A percentile compares a stretch with the other conserved stretches of the same genome.
phyloP scores from a whole-genome alignment of 2,888 invertebrate species.

The Spodoptera littoralis region DNA sequence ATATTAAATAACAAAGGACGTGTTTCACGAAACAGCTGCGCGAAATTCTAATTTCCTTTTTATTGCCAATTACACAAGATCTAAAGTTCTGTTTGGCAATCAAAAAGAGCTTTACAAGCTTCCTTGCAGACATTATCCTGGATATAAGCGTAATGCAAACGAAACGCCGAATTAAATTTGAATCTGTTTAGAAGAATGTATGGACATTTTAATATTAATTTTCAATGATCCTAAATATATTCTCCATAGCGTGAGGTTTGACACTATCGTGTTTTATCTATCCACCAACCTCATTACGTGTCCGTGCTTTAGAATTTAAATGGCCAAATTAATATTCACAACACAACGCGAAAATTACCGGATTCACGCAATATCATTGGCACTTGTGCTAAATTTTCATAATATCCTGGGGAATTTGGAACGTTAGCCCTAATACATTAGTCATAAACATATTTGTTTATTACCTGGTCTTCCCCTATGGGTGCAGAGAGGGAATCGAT shows the following conservation, averaged over 20 bases:
- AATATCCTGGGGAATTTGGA: slow-evolving; percentile 28
- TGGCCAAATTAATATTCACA: slow-evolving; percentile 43
- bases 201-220: slow-evolving; percentile 6
- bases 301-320: slow-evolving; percentile 49
- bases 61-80: neutral
- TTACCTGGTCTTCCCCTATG: slow-evolving; percentile 14
- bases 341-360: slow-evolving; percentile 34
- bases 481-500: slow-evolving; percentile 9
- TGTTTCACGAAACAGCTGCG: neutral
- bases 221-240: slow-evolving; percentile 4
- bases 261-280: slow-evolving; percentile 26
- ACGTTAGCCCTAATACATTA: slow-evolving; percentile 27
- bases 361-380: slow-evolving; percentile 35
- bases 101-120: neutral
- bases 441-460: slow-evolving; percentile 37
- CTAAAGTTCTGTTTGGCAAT: neutral
- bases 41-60: neutral
- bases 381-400: slow-evolving; percentile 39
- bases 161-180: neutral
- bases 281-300: slow-evolving; percentile 34
- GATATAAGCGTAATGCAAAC: slow-evolving; percentile 2
- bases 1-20: no score
- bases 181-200: neutral
- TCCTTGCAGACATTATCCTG: neutral
- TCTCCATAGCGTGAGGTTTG: slow-evolving; percentile 9